A percentile compares a stretch with the other conserved stretches of the same genome.
Conservation (phyloP, 2,797 vertebrate genomes). For the Muscicapa striata region DNA sequence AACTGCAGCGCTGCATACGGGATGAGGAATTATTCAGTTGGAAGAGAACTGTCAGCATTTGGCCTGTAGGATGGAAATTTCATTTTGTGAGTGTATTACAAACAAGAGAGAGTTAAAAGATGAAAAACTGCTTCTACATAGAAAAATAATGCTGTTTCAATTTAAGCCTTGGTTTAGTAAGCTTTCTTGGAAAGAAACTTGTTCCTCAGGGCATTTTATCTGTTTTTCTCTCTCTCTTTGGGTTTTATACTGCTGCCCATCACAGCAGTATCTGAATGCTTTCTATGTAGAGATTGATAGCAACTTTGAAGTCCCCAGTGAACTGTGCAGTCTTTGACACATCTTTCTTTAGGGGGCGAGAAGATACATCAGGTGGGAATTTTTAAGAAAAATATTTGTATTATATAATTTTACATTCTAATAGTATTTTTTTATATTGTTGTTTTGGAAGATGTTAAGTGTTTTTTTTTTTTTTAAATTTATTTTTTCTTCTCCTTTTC, state of each 20-base stretch:
- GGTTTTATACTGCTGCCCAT: conserved; percentile 49
- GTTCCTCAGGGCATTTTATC: conserved; percentile 59
- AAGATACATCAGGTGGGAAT: not conserved
- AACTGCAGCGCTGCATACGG: fast-evolving
- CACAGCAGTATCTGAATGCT: not conserved
- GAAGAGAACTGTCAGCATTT: not conserved
- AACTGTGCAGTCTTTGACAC: not conserved
- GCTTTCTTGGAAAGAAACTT: conserved; percentile 41
- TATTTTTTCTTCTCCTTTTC: not conserved
- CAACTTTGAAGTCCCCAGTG: conserved; percentile 3
- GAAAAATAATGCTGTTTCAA: conserved; percentile 55
- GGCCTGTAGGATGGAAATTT: conserved; percentile 46
- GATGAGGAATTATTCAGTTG: not conserved
- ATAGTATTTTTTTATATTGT: not conserved
- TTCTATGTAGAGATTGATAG: conserved; percentile 26
- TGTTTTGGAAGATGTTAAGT: not conserved
- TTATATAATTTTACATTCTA: not conserved
- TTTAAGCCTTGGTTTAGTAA: conserved; percentile 40
- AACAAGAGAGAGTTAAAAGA: conserved; percentile 57
- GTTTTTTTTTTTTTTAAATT: not conserved
- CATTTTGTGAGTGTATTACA: conserved; percentile 12
- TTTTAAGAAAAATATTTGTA: not conserved
- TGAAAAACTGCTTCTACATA: conserved; percentile 22
- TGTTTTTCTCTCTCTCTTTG: conserved; percentile 21
- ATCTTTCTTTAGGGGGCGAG: not conserved